Conservation (phyloP, 1,140 invertebrate species). For the Trachelipus rathkii region DNA sequence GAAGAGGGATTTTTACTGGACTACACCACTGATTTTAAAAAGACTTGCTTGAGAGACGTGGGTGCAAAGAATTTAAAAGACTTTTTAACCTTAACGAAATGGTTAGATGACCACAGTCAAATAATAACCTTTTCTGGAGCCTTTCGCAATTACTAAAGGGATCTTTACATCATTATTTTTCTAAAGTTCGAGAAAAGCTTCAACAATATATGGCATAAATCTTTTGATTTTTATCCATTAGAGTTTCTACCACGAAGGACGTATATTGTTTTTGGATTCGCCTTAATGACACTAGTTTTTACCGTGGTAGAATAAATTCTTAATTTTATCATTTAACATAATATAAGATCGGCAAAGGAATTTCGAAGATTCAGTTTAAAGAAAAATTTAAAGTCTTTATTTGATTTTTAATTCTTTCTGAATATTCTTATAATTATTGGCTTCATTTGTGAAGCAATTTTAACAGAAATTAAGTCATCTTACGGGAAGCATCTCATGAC, state of each 20-base stretch:
- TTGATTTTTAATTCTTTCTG: neutral
- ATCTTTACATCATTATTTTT: neutral
- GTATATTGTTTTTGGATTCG: neutral
- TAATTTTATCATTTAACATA: too few relatives aligned
- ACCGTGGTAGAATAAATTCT: neutral
- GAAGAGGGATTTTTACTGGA: neutral
- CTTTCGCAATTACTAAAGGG: neutral
- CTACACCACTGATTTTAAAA: neutral
- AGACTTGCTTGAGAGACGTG: neutral
- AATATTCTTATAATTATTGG: neutral
- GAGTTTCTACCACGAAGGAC: neutral
- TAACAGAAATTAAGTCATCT: neutral
- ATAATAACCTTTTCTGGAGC: neutral
- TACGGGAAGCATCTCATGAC: neutral
- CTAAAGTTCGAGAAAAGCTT: neutral
- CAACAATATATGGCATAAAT: neutral
- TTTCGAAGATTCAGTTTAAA: neutral
- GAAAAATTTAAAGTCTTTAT: neutral
- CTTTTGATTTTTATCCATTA: neutral
- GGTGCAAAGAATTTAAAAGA: neutral
- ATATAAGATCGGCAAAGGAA: neutral
- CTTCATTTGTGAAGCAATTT: neutral
- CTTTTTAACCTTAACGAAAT: neutral
- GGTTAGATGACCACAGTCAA: neutral
- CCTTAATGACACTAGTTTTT: neutral